Conservation (phyloP, 2,797 vertebrate genomes). For the Sphaeramia orbicularis region DNA sequence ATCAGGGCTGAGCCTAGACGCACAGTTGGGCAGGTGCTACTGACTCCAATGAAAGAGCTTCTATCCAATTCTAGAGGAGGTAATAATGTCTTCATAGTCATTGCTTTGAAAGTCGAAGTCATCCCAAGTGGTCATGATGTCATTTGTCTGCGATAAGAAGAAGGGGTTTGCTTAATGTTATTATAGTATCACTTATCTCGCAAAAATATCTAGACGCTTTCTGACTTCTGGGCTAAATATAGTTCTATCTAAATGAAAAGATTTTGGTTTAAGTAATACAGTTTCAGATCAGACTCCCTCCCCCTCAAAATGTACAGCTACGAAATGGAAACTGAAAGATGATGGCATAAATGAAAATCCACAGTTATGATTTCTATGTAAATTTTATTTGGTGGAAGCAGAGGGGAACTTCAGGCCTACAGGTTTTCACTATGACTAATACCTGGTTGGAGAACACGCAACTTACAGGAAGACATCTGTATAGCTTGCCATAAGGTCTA, state of each 20-base stretch:
- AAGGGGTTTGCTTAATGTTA: constrained; percentile 38
- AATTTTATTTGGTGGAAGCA: constrained; percentile 13
- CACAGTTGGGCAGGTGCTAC: constrained; percentile 58
- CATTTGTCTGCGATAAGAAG: constrained; percentile 53
- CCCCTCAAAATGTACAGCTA: background rate
- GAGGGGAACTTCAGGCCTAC: constrained; percentile 13
- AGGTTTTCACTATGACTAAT: background rate
- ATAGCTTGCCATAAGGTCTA: background rate
- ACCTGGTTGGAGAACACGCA: constrained; percentile 3
- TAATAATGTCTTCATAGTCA: constrained; percentile 60
- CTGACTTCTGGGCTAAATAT: constrained; percentile 22
- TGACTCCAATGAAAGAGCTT: constrained; percentile 36
- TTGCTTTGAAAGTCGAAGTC: constrained; percentile 57
- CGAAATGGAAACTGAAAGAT: constrained; percentile 6
- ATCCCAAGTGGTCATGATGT: constrained; percentile 66
- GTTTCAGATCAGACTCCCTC: background rate
- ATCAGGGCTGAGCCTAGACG: constrained; percentile 43
- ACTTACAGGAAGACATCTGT: constrained; percentile 2
- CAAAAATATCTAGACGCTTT: constrained; percentile 23
- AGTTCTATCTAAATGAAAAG: background rate
- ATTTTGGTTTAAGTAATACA: background rate
- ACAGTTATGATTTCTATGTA: constrained; percentile 1
- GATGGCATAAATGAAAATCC: background rate
- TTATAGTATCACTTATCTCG: constrained; percentile 27
- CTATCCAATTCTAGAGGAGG: constrained; percentile 40